A percentile compares a stretch with the other conserved stretches of the same genome.
Conservation (phyloP, 2,888 invertebrate species). For the Acronicta psi region DNA sequence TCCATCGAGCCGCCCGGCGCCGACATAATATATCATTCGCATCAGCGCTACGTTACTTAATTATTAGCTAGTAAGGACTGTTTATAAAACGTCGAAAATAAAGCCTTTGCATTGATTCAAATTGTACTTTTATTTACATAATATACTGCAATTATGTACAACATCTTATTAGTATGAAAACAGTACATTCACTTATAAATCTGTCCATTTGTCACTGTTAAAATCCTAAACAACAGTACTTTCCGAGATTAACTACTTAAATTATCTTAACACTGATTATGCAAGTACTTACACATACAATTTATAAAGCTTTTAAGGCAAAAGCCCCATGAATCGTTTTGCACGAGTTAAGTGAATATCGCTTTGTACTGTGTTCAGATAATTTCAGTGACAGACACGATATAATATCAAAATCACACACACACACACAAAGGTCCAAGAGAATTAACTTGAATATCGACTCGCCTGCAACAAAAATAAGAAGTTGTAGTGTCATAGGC, state of each 20-base stretch:
- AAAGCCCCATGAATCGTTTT: no score
- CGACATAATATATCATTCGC: conserved; percentile 61
- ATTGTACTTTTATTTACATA: conserved; percentile 68
- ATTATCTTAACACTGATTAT: no score
- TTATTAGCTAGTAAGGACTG: conserved; percentile 83
- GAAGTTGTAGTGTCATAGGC: no score
- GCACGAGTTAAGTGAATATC: no score
- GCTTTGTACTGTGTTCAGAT: not conserved
- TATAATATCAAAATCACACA: no score
- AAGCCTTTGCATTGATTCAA: conserved; percentile 87
- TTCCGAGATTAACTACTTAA: not conserved
- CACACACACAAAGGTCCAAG: no score
- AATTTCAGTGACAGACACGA: not conserved
- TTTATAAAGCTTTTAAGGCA: not conserved
- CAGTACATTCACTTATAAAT: conserved; percentile 13
- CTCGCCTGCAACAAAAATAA: no score
- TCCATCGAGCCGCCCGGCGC: conserved; percentile 45
- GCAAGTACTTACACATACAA: not conserved
- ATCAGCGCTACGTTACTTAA: conserved; percentile 87
- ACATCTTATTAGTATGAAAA: conserved; percentile 18
- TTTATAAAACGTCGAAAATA: conserved; percentile 82
- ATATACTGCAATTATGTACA: conserved; percentile 34
- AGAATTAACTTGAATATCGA: no score
- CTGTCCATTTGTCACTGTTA: conserved; percentile 16
- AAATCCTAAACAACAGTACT: not conserved